phyloP scores from a whole-genome alignment of 2,888 invertebrate species.

The Trissonchulus latispiculum region DNA sequence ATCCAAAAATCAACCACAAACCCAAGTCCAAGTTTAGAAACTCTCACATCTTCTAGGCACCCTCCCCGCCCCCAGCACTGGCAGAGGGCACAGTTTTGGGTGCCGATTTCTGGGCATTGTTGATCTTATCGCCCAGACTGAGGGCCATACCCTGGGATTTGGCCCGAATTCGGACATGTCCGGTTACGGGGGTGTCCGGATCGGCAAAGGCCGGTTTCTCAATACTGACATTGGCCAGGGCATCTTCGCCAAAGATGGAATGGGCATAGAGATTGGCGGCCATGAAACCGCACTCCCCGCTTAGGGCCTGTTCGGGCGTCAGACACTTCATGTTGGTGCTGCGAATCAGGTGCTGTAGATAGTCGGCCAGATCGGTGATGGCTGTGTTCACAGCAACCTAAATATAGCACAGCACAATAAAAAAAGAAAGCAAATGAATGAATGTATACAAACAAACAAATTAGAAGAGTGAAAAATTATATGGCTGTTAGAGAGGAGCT shows the following conservation, averaged over 20 bases:
- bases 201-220: constrained; percentile 60
- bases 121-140: constrained; percentile 95
- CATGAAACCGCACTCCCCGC: constrained; percentile 96
- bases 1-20: too few relatives aligned
- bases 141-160: constrained; percentile 99
- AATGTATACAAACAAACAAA: not conserved
- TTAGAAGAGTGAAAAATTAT: too few relatives aligned
- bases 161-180: constrained; percentile 93
- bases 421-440: too few relatives aligned
- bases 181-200: constrained; percentile 70
- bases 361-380: constrained; percentile 80
- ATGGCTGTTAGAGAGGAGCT: too few relatives aligned
- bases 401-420: too few relatives aligned
- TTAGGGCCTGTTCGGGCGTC: constrained; percentile 63
- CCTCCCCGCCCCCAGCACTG: too few relatives aligned
- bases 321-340: constrained; percentile 99
- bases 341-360: constrained; percentile 76
- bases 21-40: too few relatives aligned
- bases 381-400: constrained; percentile 76
- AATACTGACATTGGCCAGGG: constrained; percentile 93
- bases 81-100: not conserved
- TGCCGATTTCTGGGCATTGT: constrained; percentile 30
- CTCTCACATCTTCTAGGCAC: too few relatives aligned
- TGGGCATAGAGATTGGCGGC: constrained; percentile 98
- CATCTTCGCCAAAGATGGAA: constrained; percentile 73